phyloP scores from a whole-genome alignment of 1,140 invertebrate species.

The Yoshiicerus persimilis region DNA sequence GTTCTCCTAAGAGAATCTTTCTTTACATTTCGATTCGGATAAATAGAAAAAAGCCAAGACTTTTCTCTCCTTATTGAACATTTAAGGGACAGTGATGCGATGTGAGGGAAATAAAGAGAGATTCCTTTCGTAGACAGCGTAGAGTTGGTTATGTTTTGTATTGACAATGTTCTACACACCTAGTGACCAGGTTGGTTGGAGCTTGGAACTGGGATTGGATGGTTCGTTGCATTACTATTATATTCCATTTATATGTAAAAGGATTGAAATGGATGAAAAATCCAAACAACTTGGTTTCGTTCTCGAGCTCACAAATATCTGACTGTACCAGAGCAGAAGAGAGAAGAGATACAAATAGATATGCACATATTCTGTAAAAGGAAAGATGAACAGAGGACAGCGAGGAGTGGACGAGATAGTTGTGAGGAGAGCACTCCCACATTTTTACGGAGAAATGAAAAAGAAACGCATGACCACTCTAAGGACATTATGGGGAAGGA shows the following conservation, averaged over 20 bases:
- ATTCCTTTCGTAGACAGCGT: background rate
- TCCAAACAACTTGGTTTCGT: background rate
- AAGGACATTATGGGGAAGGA: slow-evolving; percentile 16
- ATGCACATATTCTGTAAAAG: background rate
- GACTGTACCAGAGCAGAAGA: background rate
- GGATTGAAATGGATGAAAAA: slow-evolving; percentile 1
- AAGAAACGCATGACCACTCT: slow-evolving; percentile 21
- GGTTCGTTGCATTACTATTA: background rate
- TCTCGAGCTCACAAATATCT: too few species aligned
- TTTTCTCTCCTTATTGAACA: background rate
- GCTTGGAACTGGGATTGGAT: background rate
- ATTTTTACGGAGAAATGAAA: slow-evolving; percentile 21
- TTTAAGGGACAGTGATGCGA: background rate
- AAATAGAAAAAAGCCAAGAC: background rate
- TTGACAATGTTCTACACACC: background rate
- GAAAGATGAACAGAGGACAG: background rate
- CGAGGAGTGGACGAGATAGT: background rate
- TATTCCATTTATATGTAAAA: background rate
- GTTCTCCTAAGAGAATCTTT: slow-evolving; percentile 21
- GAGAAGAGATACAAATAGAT: background rate
- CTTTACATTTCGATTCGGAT: slow-evolving; percentile 8
- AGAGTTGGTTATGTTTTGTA: background rate
- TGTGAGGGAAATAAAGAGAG: background rate
- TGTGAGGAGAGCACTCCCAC: background rate
- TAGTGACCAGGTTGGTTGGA: background rate